Evolutionary conservation across 2,113 vertebrate species (phyloP), one percentile per base, ranked within the genome.

Genomic region (Cheilinus undulatus): DNA sequence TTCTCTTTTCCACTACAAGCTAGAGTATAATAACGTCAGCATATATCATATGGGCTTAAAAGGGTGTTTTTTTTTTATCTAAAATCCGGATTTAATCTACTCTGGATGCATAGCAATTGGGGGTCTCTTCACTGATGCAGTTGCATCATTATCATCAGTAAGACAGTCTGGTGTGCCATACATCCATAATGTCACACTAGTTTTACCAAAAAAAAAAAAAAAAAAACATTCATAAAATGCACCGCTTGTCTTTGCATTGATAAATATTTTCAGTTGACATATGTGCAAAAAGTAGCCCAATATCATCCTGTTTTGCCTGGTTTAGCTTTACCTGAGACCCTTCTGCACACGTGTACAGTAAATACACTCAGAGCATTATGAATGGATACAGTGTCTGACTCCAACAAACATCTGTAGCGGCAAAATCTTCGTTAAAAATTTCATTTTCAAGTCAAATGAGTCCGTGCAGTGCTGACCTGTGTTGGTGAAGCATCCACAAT

Each of bases 401-500:
- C 43, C 23, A 17, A 46, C 48, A 23, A 46, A 7, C 28, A 52
- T 2, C 14, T 32, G 23, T 2, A 32, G 34, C 49, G 24, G 43
- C 12, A 28, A 14, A 27, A 24, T 26, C 7, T 9, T 7, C 32
- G 30, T 13, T 1, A 0, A 24, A 32, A 12, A 38, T 7, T 1
- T 1, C 23, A 9, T 24, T 34, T 19, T 2, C 15, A 7, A n/a
- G 14, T 50, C 0, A n/a, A 1, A 7, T 9, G 9, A 32, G 26
- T 30, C 15, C 23, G 27, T 11, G 13, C 43, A 46, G 58, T 78
- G 10, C 89, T 85, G 59, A 93, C 93, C 93, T 94, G 91, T 36
- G 82, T 77, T 2, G 84, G 69, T 23, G 83, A 24, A 12, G 80
- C 65, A 28, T 34, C 38, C 32, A 32, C 17, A 13, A 42, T 73